Evolutionary conservation across 2,113 vertebrate species (phyloP), one percentile per base, ranked within the genome.

Genomic region (Reinhardtius hippoglossoides): DNA sequence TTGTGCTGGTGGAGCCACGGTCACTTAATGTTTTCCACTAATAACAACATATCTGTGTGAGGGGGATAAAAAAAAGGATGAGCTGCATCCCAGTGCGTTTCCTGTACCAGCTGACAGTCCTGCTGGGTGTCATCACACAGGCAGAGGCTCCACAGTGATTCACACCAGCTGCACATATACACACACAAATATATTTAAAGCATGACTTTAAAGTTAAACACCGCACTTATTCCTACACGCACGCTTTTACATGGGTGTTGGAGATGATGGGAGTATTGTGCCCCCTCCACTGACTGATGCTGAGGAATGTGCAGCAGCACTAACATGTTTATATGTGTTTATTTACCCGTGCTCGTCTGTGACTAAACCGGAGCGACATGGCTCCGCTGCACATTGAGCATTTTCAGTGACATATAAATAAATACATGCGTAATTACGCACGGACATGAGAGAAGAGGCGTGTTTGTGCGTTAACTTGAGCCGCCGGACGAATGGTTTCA

Each of bases 221-320:
- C 44, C 13, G 2, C 40, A 10, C 9, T 56, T 24, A 2, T 23
- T 12, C 13, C 14, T 12, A n/a, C 18, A 42, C n/a, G 10, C 9
- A 42, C 35, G 1, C 40, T 50, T 31, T 7, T 16, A 18, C 46
- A 20, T 4, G 31, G 14, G 16, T 13, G 20, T 3, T 61, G 37
- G 63, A 42, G 16, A 75, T 50, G 63, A 26, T 16, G 61, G 26
- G 15, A 1, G 40, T 18, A 16, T 26, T n/a, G 18, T n/a, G 50
- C 59, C 55, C 63, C 66, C 44, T 78, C 59, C 71, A 18, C 55
- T 62, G 46, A 23, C 74, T 87, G 84, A 83, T 91, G 91, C 86
- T 89, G 74, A 89, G 91, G 92, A 93, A 91, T 90, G 89, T 87
- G 83, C 80, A 73, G 75, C 76, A 74, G 63, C 58, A 72, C 9